Base-by-base conservation (phyloP, 2,888 invertebrate species). In the Ephialtes manifestator region DNA sequence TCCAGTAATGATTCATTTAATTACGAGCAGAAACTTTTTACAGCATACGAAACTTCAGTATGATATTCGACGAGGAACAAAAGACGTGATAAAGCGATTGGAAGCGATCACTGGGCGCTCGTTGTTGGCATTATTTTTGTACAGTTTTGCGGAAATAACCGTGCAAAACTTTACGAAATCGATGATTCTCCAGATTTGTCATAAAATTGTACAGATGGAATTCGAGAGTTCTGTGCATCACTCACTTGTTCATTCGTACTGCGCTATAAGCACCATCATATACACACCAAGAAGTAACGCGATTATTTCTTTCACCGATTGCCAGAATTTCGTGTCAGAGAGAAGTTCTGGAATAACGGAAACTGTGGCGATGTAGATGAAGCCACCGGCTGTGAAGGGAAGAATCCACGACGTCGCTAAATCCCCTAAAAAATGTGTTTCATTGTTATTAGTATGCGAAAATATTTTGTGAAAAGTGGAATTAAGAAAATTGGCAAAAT, bases 321-420 rank as follows among this genome's bases (percentile, higher is more conserved):
- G 99, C 92, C 96, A 96, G 77, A 99, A 95, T 92, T 97, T 97
- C 46, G 96, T 96, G 91, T 99, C 98, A 93, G 98, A 97, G 88
- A 99, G 95, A 67, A 99, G 95, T 94, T 99, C 99, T 10, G 99
- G 99, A 92, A 99, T 98, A 28, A 99, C 99, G 86, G 99, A 99
- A 0, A 99, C 99, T 20, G 99, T 98, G 24, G 99, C 99, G 90
- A 99, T 99, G 94, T 99, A 99, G 94, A 99, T 99, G 93, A 99
- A 99, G n/a, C 99, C 99, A 87, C 98, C 99, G 60, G 99, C 99
- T 31, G 99, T 99, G 91, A 99, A 99, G 15, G 99, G 99, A 80
- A 99, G 95, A 76, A 99, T 97, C 96, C 99, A 98, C 7, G 97
- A 96, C 11, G 97, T 96, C 1, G 98, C 97, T 85, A 97, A 94